phyloP scores from a whole-genome alignment of 2,113 vertebrate genomes.

The Corydoras sp. region DNA sequence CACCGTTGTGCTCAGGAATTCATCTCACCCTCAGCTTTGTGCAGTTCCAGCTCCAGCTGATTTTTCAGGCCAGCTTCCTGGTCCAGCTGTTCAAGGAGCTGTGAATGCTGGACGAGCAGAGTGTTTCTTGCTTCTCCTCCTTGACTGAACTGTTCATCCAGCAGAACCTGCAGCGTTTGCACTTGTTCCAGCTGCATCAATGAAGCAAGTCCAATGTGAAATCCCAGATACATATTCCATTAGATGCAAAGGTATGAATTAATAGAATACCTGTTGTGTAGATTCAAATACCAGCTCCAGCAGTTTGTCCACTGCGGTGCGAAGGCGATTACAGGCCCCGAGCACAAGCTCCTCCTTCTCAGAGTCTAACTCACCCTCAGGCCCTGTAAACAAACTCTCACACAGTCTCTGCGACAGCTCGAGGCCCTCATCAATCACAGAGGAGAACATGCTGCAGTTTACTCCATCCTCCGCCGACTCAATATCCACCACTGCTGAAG shows the following conservation, averaged over 20 bases:
- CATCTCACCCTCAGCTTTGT: conserved; percentile 81
- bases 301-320: conserved; percentile 74
- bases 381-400: conserved; percentile 79
- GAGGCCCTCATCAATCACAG: conserved; percentile 60
- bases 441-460: conserved; percentile 57
- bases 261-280: conserved; percentile 68
- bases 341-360: conserved; percentile 73
- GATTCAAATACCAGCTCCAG: conserved; percentile 80
- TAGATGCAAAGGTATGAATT: background rate
- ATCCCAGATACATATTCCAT: background rate
- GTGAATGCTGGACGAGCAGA: conserved; percentile 72
- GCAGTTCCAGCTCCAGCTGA: conserved; percentile 75
- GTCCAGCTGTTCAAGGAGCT: conserved; percentile 71
- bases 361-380: conserved; percentile 61
- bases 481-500: conserved; percentile 14
- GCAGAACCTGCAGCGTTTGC: conserved; percentile 62
- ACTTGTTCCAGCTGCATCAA: conserved; percentile 75
- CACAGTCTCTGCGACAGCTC: conserved; percentile 79
- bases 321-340: conserved; percentile 68
- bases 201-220: background rate
- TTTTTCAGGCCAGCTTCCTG: conserved; percentile 70
- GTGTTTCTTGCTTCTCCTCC: conserved; percentile 66
- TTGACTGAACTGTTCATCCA: conserved; percentile 75
- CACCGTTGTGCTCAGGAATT: background rate
- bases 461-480: conserved; percentile 20